A percentile compares a stretch with the other conserved stretches of the same genome.
Conservation (phyloP, 2,113 vertebrate genomes). For the Thinocorus orbignyianus region DNA sequence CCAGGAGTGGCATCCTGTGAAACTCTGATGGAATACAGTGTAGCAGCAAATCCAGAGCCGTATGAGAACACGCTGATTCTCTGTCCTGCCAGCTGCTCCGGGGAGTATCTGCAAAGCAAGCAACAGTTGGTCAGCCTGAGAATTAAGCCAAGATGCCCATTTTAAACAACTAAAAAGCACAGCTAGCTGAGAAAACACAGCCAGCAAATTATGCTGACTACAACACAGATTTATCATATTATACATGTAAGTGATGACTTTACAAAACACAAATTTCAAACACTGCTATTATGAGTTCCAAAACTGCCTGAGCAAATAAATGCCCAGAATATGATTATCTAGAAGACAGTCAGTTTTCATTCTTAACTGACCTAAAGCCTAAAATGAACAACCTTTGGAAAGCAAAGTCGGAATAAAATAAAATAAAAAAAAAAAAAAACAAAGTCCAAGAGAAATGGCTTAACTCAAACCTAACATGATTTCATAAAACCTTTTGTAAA, state of each 20-base stretch:
- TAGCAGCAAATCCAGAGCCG: constrained; percentile 96
- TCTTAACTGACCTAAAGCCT: not conserved
- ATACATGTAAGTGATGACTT: not conserved
- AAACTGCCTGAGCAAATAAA: not conserved
- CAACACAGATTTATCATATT: not conserved
- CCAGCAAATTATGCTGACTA: not conserved
- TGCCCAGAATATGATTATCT: not conserved
- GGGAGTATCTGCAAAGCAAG: constrained; percentile 74
- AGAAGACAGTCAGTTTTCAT: not conserved
- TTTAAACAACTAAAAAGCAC: not conserved
- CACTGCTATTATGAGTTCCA: not conserved
- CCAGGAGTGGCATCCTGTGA: constrained; percentile 95
- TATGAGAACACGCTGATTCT: constrained; percentile 94
- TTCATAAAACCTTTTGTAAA: not conserved
- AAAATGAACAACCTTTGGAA: not conserved
- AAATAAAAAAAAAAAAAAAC: not conserved
- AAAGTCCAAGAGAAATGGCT: not conserved
- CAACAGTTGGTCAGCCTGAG: not conserved
- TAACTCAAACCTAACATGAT: not conserved
- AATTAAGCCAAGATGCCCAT: not conserved
- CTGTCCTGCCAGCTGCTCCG: constrained; percentile 88
- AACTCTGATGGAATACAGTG: constrained; percentile 89
- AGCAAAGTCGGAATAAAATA: not conserved
- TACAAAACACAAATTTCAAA: not conserved
- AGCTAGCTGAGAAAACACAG: not conserved